Base-by-base conservation (phyloP, 2,797 vertebrate genomes). In the Peromyscus melanophrys region DNA sequence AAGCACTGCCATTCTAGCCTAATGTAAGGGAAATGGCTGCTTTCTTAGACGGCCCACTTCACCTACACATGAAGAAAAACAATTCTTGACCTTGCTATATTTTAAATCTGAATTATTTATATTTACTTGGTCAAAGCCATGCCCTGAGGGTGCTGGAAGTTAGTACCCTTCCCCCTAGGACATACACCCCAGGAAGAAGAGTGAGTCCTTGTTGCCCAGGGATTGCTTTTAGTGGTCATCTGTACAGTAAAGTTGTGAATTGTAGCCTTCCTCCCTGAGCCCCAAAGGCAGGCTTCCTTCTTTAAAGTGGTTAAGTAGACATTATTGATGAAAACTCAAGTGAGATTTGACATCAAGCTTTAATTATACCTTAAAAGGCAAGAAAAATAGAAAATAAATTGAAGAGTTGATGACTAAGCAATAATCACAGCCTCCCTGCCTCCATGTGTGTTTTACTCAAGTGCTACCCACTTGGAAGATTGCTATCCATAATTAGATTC, bases 281-380 rank as follows among this genome's bases (percentile, higher is more conserved):
- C 89, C 90, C 91, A 91, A 57, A 97, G 31, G 0, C 46, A 95
- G 31, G 1, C 40, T 95, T 46, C 97, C 90, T 94, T 96, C 95
- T 97, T 97, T 90, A 95, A 98, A 97, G 88, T 96, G 85, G 59
- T 97, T 98, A 98, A 98, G 83, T 97, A 46, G 75, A 96, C 89
- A 89, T 81, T 98, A 98, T 75, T 98, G 84, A 97, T 97, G 94
- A 94, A 25, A 29, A 71, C 34, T 78, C 52, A 29, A 92, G 65
- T 98, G 89, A 97, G 92, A 91, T 95, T 90, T 96, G 97, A 96
- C 85, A 97, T 89, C 59, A 95, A 88, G 94, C 89, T 86, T 98
- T 98, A 98, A 98, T 98, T 98, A 96, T 94, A 96, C n/a, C 25
- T 97, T 96, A 92, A 98, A 96, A 98, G 81, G 90, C 65, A 96